Evolutionary conservation across 2,888 invertebrate species (phyloP).

Genomic region (Incurvaria masculella): DNA sequence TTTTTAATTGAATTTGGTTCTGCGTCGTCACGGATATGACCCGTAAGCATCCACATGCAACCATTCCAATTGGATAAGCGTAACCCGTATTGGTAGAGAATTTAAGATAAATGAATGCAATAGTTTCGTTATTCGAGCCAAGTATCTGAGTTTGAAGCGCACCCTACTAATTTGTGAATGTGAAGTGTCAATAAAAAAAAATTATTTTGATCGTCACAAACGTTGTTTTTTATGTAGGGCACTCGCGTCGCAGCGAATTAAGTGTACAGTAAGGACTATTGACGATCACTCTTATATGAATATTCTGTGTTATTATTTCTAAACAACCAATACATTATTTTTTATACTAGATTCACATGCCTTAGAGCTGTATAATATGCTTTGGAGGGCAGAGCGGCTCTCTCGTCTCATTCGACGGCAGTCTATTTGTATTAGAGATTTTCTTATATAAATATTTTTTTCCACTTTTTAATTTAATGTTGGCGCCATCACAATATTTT

Average conservation of each 20-base stretch:
- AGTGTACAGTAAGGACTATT: background rate
- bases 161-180: no score
- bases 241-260: no score
- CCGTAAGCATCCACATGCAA: background rate
- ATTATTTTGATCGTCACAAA: background rate
- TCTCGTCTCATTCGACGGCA: background rate
- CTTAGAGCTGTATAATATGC: background rate
- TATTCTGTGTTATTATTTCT: background rate
- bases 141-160: no score
- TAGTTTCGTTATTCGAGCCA: no score
- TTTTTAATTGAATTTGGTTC: no score
- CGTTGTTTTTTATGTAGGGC: background rate
- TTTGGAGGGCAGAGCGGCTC: background rate
- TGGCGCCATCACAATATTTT: slow-evolving; percentile 47
- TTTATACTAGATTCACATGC: background rate
- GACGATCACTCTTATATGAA: background rate
- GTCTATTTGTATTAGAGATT: background rate
- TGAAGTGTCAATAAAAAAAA: no score
- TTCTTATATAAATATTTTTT: background rate
- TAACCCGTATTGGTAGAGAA: background rate
- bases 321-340: background rate
- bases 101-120: background rate
- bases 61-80: background rate
- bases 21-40: background rate
- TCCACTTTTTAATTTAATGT: background rate